These are phyloP conservation scores for Toxostoma redivivum DNA, from an alignment of 2,113 vertebrate species.

Conservation along the genomic window DNA sequence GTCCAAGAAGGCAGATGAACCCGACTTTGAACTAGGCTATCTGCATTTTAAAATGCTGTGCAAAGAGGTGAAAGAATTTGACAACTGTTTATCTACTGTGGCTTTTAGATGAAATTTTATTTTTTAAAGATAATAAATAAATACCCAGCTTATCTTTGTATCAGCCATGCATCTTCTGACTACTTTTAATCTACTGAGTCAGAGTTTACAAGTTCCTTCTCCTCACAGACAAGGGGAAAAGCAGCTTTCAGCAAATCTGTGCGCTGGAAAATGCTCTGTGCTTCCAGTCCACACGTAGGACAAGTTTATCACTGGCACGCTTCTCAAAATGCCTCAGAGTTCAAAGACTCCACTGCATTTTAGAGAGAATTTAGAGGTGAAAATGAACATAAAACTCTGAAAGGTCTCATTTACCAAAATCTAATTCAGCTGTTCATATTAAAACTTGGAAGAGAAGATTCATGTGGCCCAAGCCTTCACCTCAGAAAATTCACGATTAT, in stretches of 20 bases:
- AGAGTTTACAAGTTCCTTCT: neutral
- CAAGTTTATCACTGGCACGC: fast-evolving
- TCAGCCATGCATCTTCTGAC: neutral
- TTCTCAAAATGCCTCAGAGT: neutral
- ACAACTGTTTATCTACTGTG: neutral
- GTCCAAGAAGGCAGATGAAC: neutral
- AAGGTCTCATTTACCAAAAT: neutral
- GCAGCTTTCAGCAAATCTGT: neutral
- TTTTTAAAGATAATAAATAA: neutral
- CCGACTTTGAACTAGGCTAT: fast-evolving
- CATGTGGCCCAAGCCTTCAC: neutral
- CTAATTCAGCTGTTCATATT: neutral
- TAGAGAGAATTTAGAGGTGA: neutral
- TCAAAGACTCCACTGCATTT: neutral
- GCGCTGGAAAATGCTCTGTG: neutral
- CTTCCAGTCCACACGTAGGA: neutral
- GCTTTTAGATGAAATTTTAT: neutral
- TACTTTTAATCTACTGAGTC: neutral
- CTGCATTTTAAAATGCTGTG: neutral
- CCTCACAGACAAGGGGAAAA: neutral
- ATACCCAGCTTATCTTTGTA: neutral
- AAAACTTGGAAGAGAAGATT: neutral
- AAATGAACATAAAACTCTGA: neutral
- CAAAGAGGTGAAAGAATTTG: neutral
- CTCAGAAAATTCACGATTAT: neutral